Conservation (phyloP, 2,113 vertebrate species). For the Egretta garzetta region DNA sequence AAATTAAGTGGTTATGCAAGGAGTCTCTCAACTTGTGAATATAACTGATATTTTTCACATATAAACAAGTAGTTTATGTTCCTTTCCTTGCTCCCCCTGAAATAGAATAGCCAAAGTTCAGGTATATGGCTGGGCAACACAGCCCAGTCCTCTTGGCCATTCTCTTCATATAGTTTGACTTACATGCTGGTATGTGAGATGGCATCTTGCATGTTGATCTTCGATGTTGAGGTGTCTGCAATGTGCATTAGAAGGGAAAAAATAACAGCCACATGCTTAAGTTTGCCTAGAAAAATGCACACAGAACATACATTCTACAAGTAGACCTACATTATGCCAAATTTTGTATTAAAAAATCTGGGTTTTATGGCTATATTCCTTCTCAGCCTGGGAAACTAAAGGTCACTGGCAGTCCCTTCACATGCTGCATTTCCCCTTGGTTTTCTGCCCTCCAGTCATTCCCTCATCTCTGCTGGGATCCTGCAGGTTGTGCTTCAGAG, state of each 20-base stretch:
- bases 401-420: neutral
- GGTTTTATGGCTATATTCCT: neutral
- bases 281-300: neutral
- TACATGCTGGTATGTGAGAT: neutral
- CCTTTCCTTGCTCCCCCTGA: neutral
- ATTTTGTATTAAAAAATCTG: neutral
- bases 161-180: neutral
- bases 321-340: neutral
- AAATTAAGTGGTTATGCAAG: neutral
- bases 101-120: neutral
- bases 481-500: neutral
- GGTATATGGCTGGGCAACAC: neutral
- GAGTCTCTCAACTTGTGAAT: neutral
- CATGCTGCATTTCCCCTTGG: neutral
- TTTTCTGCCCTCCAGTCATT: neutral
- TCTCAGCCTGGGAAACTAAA: neutral
- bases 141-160: neutral
- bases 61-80: neutral
- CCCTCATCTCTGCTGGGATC: neutral
- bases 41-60: neutral
- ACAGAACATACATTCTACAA: neutral
- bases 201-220: neutral
- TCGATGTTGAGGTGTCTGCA: neutral
- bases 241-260: neutral
- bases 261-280: neutral